Percentiles rank a stretch among this genome's conserved stretches.
phyloP scores from a whole-genome alignment of 2,888 invertebrate genomes.

The Sesamia inferens region DNA sequence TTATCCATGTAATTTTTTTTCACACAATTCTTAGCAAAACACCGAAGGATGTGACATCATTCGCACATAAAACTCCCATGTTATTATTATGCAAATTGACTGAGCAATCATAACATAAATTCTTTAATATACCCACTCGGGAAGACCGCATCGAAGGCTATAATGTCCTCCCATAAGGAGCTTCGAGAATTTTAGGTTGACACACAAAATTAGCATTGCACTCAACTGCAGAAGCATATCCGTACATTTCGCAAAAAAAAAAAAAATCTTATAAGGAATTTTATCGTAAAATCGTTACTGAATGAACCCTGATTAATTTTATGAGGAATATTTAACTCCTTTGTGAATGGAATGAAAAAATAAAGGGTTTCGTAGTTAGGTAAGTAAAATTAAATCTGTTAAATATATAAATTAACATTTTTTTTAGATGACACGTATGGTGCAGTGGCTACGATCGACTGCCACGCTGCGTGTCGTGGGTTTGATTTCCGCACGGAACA shows the following conservation, averaged over 20 bases:
- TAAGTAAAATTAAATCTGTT: background rate
- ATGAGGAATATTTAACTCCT: conserved; percentile 15
- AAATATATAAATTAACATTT: no score
- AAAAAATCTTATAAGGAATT: conserved; percentile 47
- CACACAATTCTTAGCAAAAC: conserved; percentile 76
- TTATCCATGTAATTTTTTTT: conserved; percentile 69
- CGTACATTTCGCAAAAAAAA: conserved; percentile 43
- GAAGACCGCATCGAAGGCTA: conserved; percentile 69
- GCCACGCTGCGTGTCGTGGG: no score
- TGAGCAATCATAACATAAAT: conserved; percentile 84
- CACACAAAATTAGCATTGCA: conserved; percentile 66
- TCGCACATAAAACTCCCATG: conserved; percentile 81
- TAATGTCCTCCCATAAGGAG: conserved; percentile 65
- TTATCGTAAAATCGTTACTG: conserved; percentile 48
- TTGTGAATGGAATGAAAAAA: conserved; percentile 14
- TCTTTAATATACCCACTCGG: conserved; percentile 77
- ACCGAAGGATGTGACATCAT: conserved; percentile 79
- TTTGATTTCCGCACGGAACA: no score
- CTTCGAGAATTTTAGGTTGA: conserved; percentile 59
- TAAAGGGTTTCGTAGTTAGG: conserved; percentile 4
- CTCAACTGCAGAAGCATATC: conserved; percentile 66
- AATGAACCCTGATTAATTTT: conserved; percentile 50
- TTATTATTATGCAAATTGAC: conserved; percentile 85
- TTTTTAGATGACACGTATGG: no score
- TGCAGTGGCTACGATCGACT: no score